These are phyloP conservation scores for Coelopa frigida DNA, from an alignment of 1,140 invertebrate genomes.

Conservation along the genomic window DNA sequence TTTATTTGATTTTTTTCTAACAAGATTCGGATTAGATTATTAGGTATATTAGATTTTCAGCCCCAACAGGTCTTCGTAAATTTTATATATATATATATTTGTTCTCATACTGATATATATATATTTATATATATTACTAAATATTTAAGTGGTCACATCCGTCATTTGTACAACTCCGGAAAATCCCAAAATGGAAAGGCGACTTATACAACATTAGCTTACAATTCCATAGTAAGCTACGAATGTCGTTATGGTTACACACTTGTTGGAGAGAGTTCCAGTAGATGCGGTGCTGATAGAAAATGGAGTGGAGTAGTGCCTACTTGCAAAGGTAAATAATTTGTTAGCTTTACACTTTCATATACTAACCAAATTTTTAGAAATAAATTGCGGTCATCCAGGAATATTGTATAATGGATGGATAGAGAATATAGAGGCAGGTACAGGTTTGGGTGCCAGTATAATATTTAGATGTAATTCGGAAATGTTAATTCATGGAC, in stretches of 20 bases:
- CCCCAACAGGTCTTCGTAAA: no score
- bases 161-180: conserved; percentile 84
- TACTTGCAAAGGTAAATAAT: conserved; percentile 62
- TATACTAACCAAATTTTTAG: conserved; percentile 48
- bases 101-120: no score
- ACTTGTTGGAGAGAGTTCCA: conserved; percentile 76
- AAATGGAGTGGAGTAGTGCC: conserved; percentile 85
- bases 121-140: no score
- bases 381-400: conserved; percentile 91
- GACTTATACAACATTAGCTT: conserved; percentile 85
- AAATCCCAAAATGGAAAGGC: conserved; percentile 83
- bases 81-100: no score
- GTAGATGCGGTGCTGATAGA: conserved; percentile 83
- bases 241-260: conserved; percentile 89
- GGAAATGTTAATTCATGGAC: conserved; percentile 84
- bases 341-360: conserved; percentile 7
- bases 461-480: conserved; percentile 92
- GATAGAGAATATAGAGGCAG: conserved; percentile 85
- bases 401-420: conserved; percentile 90
- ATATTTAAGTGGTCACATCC: conserved; percentile 65
- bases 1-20: no score
- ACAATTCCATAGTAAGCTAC: conserved; percentile 88
- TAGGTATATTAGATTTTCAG: no score
- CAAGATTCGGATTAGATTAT: no score
- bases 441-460: conserved; percentile 81